Base-by-base conservation (phyloP, 1,140 invertebrate species). In the Drosophila lowei region DNA sequence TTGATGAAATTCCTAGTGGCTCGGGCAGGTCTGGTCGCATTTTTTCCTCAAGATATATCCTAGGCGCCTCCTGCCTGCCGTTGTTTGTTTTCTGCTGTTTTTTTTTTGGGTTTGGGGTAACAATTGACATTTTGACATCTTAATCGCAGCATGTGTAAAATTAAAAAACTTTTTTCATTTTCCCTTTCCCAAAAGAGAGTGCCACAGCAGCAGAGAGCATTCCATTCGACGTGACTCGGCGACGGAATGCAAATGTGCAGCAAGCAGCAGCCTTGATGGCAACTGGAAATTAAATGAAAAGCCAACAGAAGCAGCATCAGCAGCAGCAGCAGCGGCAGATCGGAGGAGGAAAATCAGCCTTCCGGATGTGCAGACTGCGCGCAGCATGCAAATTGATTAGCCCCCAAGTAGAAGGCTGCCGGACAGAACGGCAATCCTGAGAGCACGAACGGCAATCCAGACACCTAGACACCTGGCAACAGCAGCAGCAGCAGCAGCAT, bases 311-410 rank as follows among this genome's bases (percentile, higher is more conserved):
- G 43, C 23, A 42, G 41, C 50, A 16, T 15, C 16, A 30, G 6
- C 3, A n/a, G 43, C 6, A 23, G n/a, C 4, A 42, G 30, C 42
- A 21, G 49, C 25, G 6, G 8, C 15, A 21, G 57, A 21, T 21
- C 42, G 34, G 16, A 50, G 18, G 48, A 60, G 64, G 65, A 42
- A 48, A 56, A 68, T 68, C 65, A 42, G 34, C 46, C 67, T 68
- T 50, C 50, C 23, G 46, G 42, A 42, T 54, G 34, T 42, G 48
- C 53, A 52, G 25, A 60, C 56, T 70, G 59, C 52, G 49, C 68
- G 68, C 61, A 53, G 68, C 59, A 78, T 79, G 79, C 60, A 72
- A 85, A 84, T 79, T 84, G 76, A 79, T 79, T 83, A 76, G 72
- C 72, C 63, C 41, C 56, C 59, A 72, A 46, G 28, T 48, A 48